Evolutionary conservation across 2,888 invertebrate genomes (phyloP).

Genomic region (Operophtera brumata): DNA sequence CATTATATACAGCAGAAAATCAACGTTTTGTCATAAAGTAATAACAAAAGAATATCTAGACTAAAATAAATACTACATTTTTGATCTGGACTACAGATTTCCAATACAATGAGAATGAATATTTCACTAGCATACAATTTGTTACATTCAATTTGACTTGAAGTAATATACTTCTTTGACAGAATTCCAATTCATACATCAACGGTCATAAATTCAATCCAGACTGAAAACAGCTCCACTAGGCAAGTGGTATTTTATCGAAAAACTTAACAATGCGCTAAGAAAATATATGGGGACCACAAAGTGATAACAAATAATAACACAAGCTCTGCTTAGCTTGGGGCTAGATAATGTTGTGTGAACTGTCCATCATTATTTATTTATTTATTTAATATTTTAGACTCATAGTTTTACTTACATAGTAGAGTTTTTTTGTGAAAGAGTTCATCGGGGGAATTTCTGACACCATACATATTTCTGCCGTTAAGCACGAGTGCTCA

Average conservation of each 20-base stretch:
- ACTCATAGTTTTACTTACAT: too few relatives aligned
- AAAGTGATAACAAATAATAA: too few relatives aligned
- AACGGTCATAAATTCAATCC: conserved; percentile 43
- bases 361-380: too few relatives aligned
- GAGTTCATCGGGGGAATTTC: too few relatives aligned
- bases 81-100: conserved; percentile 30
- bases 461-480: too few relatives aligned
- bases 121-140: conserved; percentile 29
- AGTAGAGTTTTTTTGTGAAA: too few relatives aligned
- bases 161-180: conserved; percentile 58
- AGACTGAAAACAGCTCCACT: conserved; percentile 39
- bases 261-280: neutral
- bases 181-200: conserved; percentile 49
- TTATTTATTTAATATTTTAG: too few relatives aligned
- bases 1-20: conserved; percentile 55
- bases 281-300: neutral
- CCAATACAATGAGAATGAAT: conserved; percentile 20
- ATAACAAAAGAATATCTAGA: conserved; percentile 18
- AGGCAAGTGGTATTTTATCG: conserved; percentile 7
- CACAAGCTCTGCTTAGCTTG: too few relatives aligned
- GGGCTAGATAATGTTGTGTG: too few relatives aligned
- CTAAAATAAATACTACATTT: conserved; percentile 37
- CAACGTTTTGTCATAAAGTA: conserved; percentile 19
- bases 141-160: conserved; percentile 48
- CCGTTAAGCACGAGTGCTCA: too few relatives aligned